Conservation (phyloP, 2,888 invertebrate genomes). For the Chloroclystis v-ata region DNA sequence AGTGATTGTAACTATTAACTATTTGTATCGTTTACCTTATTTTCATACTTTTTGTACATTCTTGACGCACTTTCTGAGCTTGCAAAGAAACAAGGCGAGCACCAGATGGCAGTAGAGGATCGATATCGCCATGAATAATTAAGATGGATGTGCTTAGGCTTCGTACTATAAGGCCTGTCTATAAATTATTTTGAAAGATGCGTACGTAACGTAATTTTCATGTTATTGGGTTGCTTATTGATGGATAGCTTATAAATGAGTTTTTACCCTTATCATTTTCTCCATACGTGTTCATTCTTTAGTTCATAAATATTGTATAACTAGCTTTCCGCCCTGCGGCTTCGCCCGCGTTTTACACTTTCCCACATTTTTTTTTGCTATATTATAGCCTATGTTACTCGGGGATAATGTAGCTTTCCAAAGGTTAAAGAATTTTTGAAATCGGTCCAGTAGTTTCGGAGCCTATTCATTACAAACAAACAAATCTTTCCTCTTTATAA, state of each 20-base stretch:
- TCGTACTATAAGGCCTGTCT: conserved; percentile 25
- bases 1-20: too few species aligned
- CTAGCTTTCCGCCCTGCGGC: too few species aligned
- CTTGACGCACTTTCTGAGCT: conserved; percentile 13
- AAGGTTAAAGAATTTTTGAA: too few species aligned
- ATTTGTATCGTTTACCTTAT: too few species aligned
- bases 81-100: conserved; percentile 34
- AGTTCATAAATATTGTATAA: background rate
- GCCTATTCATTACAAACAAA: too few species aligned
- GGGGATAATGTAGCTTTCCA: too few species aligned
- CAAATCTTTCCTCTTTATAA: too few species aligned
- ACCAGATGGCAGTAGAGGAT: conserved; percentile 49
- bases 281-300: background rate
- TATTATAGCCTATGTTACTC: too few species aligned
- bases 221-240: conserved; percentile 17
- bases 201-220: conserved; percentile 10
- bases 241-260: background rate
- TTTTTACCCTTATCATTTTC: background rate
- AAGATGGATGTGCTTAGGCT: conserved; percentile 55
- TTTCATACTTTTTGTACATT: too few species aligned
- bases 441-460: too few species aligned
- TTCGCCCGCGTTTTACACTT: too few species aligned
- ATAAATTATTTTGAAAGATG: conserved; percentile 18
- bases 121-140: conserved; percentile 67
- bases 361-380: too few species aligned